Evolutionary conservation across 2,888 invertebrate species (phyloP).

Genomic region (Merodon equestris): DNA sequence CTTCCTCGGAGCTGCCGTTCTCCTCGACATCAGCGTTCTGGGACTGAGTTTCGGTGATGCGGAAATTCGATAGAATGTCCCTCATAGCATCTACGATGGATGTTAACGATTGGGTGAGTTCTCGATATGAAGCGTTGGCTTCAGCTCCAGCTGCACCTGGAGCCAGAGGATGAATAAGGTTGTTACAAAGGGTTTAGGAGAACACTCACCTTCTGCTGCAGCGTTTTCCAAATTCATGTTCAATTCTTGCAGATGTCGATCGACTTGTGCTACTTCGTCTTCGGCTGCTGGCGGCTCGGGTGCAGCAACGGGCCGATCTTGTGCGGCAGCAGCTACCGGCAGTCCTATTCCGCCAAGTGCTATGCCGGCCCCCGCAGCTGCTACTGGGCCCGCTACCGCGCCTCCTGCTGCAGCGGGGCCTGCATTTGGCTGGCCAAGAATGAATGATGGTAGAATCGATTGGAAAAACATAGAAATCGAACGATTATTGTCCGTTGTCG

Average conservation of each 20-base stretch:
- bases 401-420: slow-evolving; percentile 66
- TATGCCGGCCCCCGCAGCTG: slow-evolving; percentile 59
- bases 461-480: slow-evolving; percentile 84
- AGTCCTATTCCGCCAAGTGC: slow-evolving; percentile 48
- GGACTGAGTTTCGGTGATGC: slow-evolving; percentile 81
- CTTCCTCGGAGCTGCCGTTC: slow-evolving; percentile 80
- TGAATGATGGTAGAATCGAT: slow-evolving; percentile 86
- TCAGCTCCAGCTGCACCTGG: slow-evolving; percentile 74
- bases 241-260: slow-evolving; percentile 71
- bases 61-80: slow-evolving; percentile 84
- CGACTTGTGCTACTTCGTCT: slow-evolving; percentile 72
- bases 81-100: slow-evolving; percentile 86
- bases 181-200: neutral
- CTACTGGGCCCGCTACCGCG: no score
- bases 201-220: slow-evolving; percentile 71
- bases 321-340: slow-evolving; percentile 29
- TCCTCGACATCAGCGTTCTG: slow-evolving; percentile 78
- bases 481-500: slow-evolving; percentile 72
- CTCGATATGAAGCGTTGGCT: slow-evolving; percentile 75
- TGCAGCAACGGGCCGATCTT: neutral
- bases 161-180: neutral
- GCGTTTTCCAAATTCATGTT: slow-evolving; percentile 72
- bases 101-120: slow-evolving; percentile 83
- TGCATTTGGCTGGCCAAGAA: slow-evolving; percentile 73
- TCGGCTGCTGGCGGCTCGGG: slow-evolving; percentile 42